Evolutionary conservation across 2,113 vertebrate species (phyloP), one percentile per base, ranked within the genome.

Genomic region (Platycercus adscitus): DNA sequence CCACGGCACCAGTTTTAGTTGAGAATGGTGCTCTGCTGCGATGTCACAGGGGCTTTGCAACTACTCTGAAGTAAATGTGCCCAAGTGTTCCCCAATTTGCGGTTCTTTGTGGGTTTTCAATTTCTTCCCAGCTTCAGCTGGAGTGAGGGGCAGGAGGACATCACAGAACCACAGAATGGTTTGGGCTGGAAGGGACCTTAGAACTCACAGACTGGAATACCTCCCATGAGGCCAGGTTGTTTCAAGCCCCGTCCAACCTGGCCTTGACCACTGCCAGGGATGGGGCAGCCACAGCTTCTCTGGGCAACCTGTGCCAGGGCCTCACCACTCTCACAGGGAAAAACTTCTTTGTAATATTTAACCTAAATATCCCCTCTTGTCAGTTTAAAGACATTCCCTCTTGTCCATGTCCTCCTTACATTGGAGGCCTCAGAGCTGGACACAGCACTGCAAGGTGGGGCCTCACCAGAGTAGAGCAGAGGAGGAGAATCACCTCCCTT

Each of bases 131-230:
- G 9, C 24, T 84, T 11, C n/a, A 63, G 78, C 37, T 87, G 81
- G 58, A 66, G 43, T 6, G 20, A 26, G 41, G 41, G 10, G 8
- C 25, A 23, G 0, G 0, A 44, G 18, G 39, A 39, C 31, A 3
- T 31, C 26, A n/a, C 15, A n/a, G 55, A n/a, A 58, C 55, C 33
- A 58, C 55, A 6, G 9, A n/a, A n/a, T 58, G 55, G 33, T 58
- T 58, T 58, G 55, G 13, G 33, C 20, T 58, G 55, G 33, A 58
- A n/a, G 55, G 13, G 55, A n/a, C 55, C 55, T 58, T 58, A 23
- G 14, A 58, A n/a, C 20, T 58, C 33, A 14, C 31, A n/a, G 31
- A 14, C 55, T 20, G 19, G 55, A 31, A 14, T 19, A 56, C 19
- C 31, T 56, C 7, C 31, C 12, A 21, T 12, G 21, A 56, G 55